Percentiles rank a stretch among this genome's conserved stretches.
phyloP scores from a whole-genome alignment of 2,113 vertebrate species.

The Scatophagus argus region DNA sequence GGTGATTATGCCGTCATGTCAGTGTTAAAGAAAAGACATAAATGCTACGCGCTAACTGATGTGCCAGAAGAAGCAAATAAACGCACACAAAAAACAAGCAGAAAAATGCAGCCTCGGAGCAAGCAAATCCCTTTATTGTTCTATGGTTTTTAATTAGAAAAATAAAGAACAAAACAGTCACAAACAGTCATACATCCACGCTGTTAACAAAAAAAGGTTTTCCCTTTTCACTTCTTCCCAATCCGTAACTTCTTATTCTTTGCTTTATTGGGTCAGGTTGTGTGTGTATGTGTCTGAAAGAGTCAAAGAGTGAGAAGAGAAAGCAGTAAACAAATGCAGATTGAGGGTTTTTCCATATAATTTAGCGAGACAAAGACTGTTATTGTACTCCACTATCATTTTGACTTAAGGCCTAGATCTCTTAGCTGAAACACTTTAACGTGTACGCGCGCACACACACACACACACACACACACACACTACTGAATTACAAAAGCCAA shows the following conservation, averaged over 20 bases:
- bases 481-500: slow-evolving; percentile 34
- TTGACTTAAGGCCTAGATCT: slow-evolving; percentile 60
- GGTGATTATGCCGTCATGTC: slow-evolving; percentile 1
- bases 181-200: slow-evolving; percentile 14
- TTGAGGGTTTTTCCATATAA: slow-evolving; percentile 64
- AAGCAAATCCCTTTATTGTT: slow-evolving; percentile 40
- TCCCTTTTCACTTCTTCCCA: slow-evolving; percentile 39
- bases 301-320: slow-evolving; percentile 28
- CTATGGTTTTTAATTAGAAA: slow-evolving; percentile 41
- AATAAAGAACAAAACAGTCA: slow-evolving; percentile 25
- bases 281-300: slow-evolving; percentile 28
- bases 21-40: neutral
- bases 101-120: slow-evolving; percentile 17
- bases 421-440: slow-evolving; percentile 39
- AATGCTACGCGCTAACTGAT: neutral
- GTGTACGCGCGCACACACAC: neutral
- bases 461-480: slow-evolving; percentile 8
- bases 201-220: slow-evolving; percentile 22
- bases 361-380: slow-evolving; percentile 70
- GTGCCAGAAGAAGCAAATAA: neutral
- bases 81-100: slow-evolving; percentile 2
- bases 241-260: slow-evolving; percentile 50
- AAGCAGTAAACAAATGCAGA: slow-evolving; percentile 57
- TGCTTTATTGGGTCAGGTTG: slow-evolving; percentile 55
- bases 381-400: slow-evolving; percentile 67